phyloP scores from a whole-genome alignment of 2,113 vertebrate species.

The Porphyrio hochstetteri region DNA sequence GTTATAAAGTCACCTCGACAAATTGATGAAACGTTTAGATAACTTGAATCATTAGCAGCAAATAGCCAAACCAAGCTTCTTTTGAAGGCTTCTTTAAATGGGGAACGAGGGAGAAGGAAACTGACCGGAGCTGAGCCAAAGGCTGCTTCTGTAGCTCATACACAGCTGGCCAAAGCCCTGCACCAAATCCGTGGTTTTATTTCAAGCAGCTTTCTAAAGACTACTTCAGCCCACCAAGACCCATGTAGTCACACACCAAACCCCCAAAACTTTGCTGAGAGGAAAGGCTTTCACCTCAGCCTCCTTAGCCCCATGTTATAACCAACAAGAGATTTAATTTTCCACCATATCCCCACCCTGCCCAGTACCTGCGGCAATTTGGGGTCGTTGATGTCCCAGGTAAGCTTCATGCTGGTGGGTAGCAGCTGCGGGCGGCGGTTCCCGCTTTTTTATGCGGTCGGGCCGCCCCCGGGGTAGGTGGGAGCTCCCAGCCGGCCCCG shows the following conservation, averaged over 20 bases:
- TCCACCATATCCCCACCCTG: fast-evolving
- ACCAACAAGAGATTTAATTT: fast-evolving
- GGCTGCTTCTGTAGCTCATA: neutral
- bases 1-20: neutral
- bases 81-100: neutral
- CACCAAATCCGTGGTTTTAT: neutral
- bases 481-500: neutral
- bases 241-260: fast-evolving
- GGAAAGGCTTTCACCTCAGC: fast-evolving
- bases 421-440: slow-evolving; percentile 37
- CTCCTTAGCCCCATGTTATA: fast-evolving
- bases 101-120: neutral
- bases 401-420: slow-evolving; percentile 84
- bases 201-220: neutral
- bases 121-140: neutral
- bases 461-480: neutral
- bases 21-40: fast-evolving
- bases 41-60: neutral
- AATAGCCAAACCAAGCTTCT: neutral
- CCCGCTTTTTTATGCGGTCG: slow-evolving; percentile 62
- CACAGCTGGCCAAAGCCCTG: fast-evolving
- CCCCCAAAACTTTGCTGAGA: fast-evolving
- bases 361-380: slow-evolving; percentile 89
- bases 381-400: slow-evolving; percentile 96
- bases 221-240: too few species aligned